These are phyloP conservation scores for Callosobruchus maculatus DNA, from an alignment of 2,888 invertebrate genomes.

Conservation along the genomic window DNA sequence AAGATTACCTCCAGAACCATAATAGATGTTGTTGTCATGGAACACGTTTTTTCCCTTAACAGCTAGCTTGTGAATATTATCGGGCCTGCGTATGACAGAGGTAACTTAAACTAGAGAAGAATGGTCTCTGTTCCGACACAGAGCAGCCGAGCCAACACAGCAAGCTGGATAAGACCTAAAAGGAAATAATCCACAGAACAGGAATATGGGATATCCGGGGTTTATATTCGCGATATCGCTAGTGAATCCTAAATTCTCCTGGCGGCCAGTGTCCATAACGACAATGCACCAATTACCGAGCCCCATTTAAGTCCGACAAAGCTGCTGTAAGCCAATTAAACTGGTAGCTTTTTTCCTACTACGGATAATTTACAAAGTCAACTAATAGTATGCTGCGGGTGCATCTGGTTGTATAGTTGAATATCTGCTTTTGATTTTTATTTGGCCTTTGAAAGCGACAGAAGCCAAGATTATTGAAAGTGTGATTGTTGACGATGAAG, in stretches of 20 bases:
- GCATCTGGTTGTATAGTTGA: not conserved
- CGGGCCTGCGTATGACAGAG: too few species aligned
- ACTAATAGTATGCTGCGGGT: not conserved
- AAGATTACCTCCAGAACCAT: too few species aligned
- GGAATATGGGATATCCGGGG: not conserved
- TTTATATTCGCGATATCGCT: not conserved
- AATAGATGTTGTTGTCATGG: too few species aligned
- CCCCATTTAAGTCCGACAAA: not conserved
- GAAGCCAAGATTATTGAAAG: not conserved
- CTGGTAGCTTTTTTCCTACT: not conserved
- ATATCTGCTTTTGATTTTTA: not conserved
- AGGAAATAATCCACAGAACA: not conserved
- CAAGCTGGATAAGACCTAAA: not conserved
- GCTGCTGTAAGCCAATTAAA: not conserved
- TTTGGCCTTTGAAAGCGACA: not conserved
- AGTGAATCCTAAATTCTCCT: not conserved
- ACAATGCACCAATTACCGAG: not conserved
- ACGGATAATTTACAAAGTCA: not conserved
- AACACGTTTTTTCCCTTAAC: too few species aligned
- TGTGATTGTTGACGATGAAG: not conserved
- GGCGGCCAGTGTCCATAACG: not conserved
- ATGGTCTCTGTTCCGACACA: not conserved
- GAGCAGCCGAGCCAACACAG: not conserved
- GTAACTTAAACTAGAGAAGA: too few species aligned
- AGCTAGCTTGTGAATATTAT: too few species aligned